phyloP scores from a whole-genome alignment of 2,888 invertebrate genomes.

The Myathropa florea region DNA sequence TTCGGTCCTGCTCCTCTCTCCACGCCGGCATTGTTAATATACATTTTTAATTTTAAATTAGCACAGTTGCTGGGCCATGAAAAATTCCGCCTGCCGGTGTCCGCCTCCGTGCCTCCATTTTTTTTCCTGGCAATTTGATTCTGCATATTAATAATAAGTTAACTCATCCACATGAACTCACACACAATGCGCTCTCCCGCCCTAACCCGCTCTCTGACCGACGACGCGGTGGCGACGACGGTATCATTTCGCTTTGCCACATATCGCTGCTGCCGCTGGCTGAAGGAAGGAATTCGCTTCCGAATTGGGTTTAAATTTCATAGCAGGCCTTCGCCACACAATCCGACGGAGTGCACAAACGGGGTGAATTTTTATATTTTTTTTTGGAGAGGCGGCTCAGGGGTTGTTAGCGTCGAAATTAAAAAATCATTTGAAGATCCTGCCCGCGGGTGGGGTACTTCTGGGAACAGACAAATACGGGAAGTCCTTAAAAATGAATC shows the following conservation, averaged over 20 bases:
- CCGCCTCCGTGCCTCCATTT: slow-evolving; percentile 12
- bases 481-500: not conserved
- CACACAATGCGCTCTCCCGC: not conserved
- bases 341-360: not conserved
- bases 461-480: not conserved
- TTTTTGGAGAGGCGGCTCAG: too few relatives aligned
- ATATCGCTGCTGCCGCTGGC: slow-evolving; percentile 2
- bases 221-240: too few relatives aligned
- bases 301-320: slow-evolving; percentile 31
- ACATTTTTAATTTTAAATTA: slow-evolving; percentile 70
- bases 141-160: slow-evolving; percentile 64
- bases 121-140: slow-evolving; percentile 63
- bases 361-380: not conserved
- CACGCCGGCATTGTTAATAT: slow-evolving; percentile 58
- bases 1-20: slow-evolving; percentile 22
- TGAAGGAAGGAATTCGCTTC: slow-evolving; percentile 19
- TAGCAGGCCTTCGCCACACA: slow-evolving; percentile 2
- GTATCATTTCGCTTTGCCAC: slow-evolving; percentile 17
- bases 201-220: too few relatives aligned
- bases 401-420: not conserved
- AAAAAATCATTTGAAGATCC: slow-evolving; percentile 19
- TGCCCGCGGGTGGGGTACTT: too few relatives aligned
- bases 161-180: slow-evolving; percentile 56
- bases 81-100: slow-evolving; percentile 25
- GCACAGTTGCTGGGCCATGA: slow-evolving; percentile 47